Conservation (phyloP, 2,113 vertebrate species). For the Sturnira hondurensis region DNA sequence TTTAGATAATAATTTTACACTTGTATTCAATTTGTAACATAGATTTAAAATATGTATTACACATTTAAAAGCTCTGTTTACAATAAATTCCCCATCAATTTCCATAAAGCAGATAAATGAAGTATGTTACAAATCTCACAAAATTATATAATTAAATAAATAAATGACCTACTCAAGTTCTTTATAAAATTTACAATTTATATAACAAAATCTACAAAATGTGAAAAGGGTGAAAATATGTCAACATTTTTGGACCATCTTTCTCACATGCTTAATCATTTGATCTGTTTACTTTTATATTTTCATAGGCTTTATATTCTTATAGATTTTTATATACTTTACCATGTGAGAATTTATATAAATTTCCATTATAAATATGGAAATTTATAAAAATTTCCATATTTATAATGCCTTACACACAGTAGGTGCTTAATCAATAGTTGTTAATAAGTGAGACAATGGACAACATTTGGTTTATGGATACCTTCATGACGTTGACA, state of each 20-base stretch:
- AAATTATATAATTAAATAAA: neutral
- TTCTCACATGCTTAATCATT: neutral
- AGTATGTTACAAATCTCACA: neutral
- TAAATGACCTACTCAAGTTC: neutral
- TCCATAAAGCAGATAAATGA: neutral
- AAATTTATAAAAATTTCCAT: too few relatives aligned
- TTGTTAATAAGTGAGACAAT: neutral
- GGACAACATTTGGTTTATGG: neutral
- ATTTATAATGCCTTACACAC: neutral
- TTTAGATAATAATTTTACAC: neutral
- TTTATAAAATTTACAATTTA: neutral
- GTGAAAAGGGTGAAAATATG: neutral
- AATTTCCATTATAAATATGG: too few relatives aligned
- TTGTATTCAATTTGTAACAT: neutral
- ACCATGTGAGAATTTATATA: neutral
- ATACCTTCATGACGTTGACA: neutral
- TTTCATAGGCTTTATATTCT: neutral
- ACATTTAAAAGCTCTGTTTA: neutral
- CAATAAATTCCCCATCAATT: neutral
- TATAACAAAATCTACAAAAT: neutral
- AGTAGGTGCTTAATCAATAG: neutral
- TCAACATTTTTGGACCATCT: neutral
- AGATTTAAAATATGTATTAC: neutral
- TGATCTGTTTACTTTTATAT: neutral
- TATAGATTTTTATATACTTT: neutral